Conservation (phyloP, 37 sponge, comb jelly and placozoan species). For the Hexactinellida sp. region DNA sequence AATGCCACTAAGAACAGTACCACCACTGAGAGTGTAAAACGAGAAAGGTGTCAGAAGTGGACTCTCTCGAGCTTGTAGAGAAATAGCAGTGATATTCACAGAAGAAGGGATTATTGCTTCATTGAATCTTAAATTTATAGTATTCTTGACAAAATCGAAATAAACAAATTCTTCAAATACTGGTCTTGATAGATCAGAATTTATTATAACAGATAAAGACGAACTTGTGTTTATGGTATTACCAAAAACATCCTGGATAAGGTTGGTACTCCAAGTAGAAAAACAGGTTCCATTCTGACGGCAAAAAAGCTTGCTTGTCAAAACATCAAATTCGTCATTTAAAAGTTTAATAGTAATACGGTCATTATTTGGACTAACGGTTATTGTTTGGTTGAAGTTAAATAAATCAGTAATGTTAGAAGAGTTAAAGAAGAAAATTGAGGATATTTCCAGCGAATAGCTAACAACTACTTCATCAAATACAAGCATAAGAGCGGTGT, state of each 20-base stretch:
- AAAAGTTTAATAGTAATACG: neutral
- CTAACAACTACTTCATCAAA: neutral
- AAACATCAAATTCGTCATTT: neutral
- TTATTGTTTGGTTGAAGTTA: neutral
- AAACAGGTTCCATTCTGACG: neutral
- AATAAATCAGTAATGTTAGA: neutral
- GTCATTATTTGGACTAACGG: neutral
- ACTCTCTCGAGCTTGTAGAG: constrained; percentile 19
- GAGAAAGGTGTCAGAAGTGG: neutral
- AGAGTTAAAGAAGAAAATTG: neutral
- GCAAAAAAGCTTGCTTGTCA: neutral
- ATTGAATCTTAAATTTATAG: constrained; percentile 43
- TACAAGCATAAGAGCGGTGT: neutral
- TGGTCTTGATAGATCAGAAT: neutral
- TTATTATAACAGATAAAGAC: neutral
- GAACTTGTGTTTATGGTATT: neutral
- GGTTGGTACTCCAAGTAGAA: neutral
- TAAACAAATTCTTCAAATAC: constrained; percentile 22
- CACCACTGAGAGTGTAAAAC: neutral
- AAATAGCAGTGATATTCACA: constrained; percentile 31
- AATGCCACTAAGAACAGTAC: neutral
- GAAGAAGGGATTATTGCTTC: constrained; percentile 47
- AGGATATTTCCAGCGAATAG: neutral
- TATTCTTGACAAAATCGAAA: constrained; percentile 44
- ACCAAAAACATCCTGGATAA: neutral